Base-by-base conservation (phyloP, 2,888 invertebrate species). In the Diachrysia chrysitis region DNA sequence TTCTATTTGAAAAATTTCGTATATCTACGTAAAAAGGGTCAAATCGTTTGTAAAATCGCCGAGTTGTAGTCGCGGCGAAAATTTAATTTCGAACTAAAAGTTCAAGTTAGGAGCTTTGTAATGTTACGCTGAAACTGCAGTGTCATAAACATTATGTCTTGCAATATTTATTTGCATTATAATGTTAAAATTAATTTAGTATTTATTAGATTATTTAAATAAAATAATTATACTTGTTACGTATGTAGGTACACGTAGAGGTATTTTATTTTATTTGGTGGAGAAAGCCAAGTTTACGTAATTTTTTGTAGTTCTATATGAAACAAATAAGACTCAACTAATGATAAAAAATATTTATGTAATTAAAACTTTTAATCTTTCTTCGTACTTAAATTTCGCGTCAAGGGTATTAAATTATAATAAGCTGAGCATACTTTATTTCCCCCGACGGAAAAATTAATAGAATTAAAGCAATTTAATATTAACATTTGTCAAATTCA, bases 21-120 rank as follows among this genome's bases (percentile, higher is more conserved):
- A 62, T 57, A 42, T 42, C 42, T 42, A 71, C 56, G 56, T 23
- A 51, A 62, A 76, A 68, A 74, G 65, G 75, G 53, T 61, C 61
- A 71, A 76, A 78, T 76, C 67, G 60, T 65, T 70, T 71, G 67
- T 65, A 54, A 74, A 73, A 73, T 77, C 53, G 55, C 2, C 4
- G 25, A 66, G 32, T 19, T 9, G 29, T 42, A 42, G 58, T 58
- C 35, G 58, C 56, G 16, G n/a, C 19, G 29, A 60, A 63, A 72
- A 65, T 69, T 61, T 67, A 58, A 73, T 71, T 73, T 71, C 48
- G 23, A 54, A 61, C 66, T 60, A 70, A 73, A 70, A 4, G 63
- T 42, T 19, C 12, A 19, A 21, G 48, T 51, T 51, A n/a, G 16
- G 23, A 48, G 46, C 17, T 48, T 60, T 70, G 48, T 17, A 55